phyloP scores from a whole-genome alignment of 2,797 vertebrate species.

The Gymnothorax javanicus region DNA sequence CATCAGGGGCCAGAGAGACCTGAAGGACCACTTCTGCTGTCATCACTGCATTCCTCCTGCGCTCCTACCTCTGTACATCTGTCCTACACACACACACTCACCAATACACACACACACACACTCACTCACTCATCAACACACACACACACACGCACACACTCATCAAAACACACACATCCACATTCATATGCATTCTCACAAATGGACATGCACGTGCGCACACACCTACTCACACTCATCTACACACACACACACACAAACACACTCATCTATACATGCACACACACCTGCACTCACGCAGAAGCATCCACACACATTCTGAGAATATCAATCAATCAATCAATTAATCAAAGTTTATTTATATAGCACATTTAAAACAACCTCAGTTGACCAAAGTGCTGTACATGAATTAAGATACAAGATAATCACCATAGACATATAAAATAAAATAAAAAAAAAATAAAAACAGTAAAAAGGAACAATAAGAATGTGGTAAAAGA shows the following conservation, averaged over 20 bases:
- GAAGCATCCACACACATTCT: background rate
- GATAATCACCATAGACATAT: no score
- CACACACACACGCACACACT: background rate
- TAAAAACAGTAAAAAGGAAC: no score
- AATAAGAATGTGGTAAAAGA: no score
- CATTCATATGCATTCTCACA: background rate
- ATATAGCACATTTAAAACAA: no score
- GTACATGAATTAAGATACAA: no score
- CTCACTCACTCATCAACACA: background rate
- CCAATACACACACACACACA: background rate
- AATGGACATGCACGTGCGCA: background rate
- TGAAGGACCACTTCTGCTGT: background rate
- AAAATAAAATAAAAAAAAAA: no score
- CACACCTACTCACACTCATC: background rate
- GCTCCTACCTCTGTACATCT: no score
- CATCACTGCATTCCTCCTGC: no score
- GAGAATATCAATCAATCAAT: no score
- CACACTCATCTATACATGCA: background rate
- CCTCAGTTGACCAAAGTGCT: no score
- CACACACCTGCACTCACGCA: background rate
- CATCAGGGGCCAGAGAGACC: background rate
- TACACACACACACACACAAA: background rate
- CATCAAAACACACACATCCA: background rate
- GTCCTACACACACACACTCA: background rate
- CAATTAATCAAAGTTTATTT: no score